Percentiles rank a stretch among this genome's conserved stretches.
phyloP scores from a whole-genome alignment of 1,140 invertebrate genomes.

The Venustaconcha ellipsiformis region DNA sequence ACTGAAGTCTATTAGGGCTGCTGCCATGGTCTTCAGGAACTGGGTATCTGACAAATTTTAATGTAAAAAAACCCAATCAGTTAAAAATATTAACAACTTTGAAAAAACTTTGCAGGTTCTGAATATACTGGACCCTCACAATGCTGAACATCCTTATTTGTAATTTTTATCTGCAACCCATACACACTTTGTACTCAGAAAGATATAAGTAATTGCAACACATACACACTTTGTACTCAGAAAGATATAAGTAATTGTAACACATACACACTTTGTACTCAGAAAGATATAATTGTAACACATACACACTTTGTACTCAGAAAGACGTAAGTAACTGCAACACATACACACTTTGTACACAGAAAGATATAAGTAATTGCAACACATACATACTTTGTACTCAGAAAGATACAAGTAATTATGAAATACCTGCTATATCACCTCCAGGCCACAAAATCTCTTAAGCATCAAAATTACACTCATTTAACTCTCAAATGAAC shows the following conservation, averaged over 20 bases:
- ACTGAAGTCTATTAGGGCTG: constrained; percentile 95
- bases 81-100: not conserved
- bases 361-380: not conserved
- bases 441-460: too few relatives aligned
- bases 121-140: not conserved
- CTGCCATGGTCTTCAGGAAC: constrained; percentile 94
- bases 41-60: constrained; percentile 72
- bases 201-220: too few relatives aligned
- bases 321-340: not conserved
- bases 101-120: not conserved
- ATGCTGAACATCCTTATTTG: not conserved
- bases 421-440: not conserved
- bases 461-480: too few relatives aligned
- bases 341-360: too few relatives aligned
- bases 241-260: not conserved
- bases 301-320: too few relatives aligned
- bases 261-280: too few relatives aligned
- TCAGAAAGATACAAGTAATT: not conserved
- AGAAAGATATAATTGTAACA: not conserved
- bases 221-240: not conserved
- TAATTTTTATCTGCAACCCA: not conserved
- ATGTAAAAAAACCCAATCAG: not conserved
- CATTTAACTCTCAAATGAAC: too few relatives aligned
- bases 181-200: not conserved
- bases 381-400: not conserved